Evolutionary conservation across 2,797 vertebrate species (phyloP), one percentile per base, ranked within the genome.

Genomic region (Pempheris klunzingeri): DNA sequence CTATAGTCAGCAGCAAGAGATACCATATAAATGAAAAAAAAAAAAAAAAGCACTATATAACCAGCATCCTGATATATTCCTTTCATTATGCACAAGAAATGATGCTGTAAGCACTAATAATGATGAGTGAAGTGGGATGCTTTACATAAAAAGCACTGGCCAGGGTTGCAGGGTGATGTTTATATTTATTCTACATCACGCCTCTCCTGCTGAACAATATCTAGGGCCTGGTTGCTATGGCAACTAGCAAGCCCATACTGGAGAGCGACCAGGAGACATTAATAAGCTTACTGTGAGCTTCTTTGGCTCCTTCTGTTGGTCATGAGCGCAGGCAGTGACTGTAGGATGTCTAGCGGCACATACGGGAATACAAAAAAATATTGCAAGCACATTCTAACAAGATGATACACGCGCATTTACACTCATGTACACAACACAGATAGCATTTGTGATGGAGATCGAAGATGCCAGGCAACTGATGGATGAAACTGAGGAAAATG

Each of bases 161-260:
- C 26, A 39, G 72, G 75, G 78, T 82, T 74, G 80, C 65, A 13
- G 78, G 69, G 15, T 63, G 53, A 69, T 81, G 63, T 86, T 88
- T 90, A 83, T 84, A 81, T 92, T 88, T 88, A 74, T 86, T 87
- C 55, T 75, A 58, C 63, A 85, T 84, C 76, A 65, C 52, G 44
- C 55, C 59, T 84, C 65, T 85, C 75, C 71, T 39, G 26, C 74
- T 61, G 80, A 85, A 83, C 84, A 83, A 82, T 87, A 82, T 83
- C 87, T 68, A 65, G 76, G 77, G 82, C 84, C 70, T 68, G 65
- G 95, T 95, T 94, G 86, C 94, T 88, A 94, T 93, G 85, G 94
- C 78, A 94, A 95, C 94, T 77, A 88, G 87, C 81, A 84, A 90
- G 83, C 84, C 81, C 80, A 82, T 85, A 80, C 77, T 83, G 88